Evolutionary conservation across 1,140 invertebrate species (phyloP), one percentile per base, ranked within the genome.

Genomic region (Augochlora pura): DNA sequence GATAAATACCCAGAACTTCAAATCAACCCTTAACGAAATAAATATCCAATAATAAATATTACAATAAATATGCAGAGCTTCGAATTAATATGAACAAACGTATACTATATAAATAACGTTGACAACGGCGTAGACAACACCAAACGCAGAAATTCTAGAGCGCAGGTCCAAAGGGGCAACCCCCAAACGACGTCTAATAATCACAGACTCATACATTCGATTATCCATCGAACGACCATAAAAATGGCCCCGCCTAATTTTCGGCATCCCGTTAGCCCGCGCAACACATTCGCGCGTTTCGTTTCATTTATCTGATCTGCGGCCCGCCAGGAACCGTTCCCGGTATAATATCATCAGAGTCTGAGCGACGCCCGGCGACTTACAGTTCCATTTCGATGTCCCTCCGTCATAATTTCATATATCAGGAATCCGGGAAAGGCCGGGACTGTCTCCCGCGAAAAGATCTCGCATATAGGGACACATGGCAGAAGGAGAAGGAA

Each of bases 381-480:
- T 73, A 62, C 74, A 77, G 77, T 87, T 70, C 80, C 80, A 84
- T 84, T 79, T 71, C 75, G 80, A 80, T 86, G 77, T 76, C 77
- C 82, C 83, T 57, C 68, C 72, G 64, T 90, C 89, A 91, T 93
- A 92, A 92, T 91, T 93, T 91, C 91, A 87, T 87, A 87, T 90
- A 92, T 92, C 91, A 91, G 87, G 87, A 87, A 91, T 91, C 90
- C 88, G 87, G 82, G 88, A 90, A 90, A 90, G 88, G 65, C 78
- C 71, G 49, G 32, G 63, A n/a, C 77, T 81, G 82, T 89, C 85
- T 86, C 42, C 14, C 87, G 82, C 87, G 83, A 84, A 80, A 88
- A 90, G 88, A 91, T 93, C n/a, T n/a, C 91, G 90, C 90, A 90
- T 91, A 77, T 63, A 88, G 85, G 79, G 82, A 86, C 81, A 87